These are phyloP conservation scores for Menidia menidia DNA, from an alignment of 2,797 vertebrate genomes.

Conservation along the genomic window DNA sequence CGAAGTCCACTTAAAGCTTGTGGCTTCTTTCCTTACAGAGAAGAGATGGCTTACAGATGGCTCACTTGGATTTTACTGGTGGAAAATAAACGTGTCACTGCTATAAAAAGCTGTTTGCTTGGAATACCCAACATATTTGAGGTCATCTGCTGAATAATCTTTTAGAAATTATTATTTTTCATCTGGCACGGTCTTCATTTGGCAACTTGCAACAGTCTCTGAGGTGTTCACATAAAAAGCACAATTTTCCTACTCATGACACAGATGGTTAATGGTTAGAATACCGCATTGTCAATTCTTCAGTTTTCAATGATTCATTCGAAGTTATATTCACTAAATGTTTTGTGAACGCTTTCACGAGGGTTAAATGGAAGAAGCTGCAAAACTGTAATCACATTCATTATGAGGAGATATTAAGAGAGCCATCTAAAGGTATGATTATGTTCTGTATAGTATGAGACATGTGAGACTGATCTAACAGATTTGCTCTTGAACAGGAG, in stretches of 20 bases:
- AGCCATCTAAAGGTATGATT: background rate
- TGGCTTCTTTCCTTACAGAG: background rate
- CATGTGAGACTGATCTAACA: background rate
- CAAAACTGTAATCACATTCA: background rate
- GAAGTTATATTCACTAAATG: background rate
- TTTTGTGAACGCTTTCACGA: background rate
- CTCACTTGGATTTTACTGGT: background rate
- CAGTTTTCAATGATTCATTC: too few relatives aligned
- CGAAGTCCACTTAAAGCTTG: background rate
- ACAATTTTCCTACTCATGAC: background rate
- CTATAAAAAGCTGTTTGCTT: background rate
- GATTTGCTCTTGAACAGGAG: background rate
- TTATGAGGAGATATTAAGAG: background rate
- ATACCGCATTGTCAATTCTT: background rate
- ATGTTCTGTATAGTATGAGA: background rate
- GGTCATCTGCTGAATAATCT: background rate
- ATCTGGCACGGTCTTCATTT: background rate
- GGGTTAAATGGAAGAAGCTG: background rate
- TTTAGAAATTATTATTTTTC: background rate
- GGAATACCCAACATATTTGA: background rate
- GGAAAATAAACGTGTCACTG: background rate
- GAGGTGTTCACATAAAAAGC: background rate
- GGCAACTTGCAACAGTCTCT: background rate
- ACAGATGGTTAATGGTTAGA: background rate
- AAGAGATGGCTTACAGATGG: background rate